phyloP scores from a whole-genome alignment of 2,888 invertebrate genomes.

The Drosophila parthenogenetica region DNA sequence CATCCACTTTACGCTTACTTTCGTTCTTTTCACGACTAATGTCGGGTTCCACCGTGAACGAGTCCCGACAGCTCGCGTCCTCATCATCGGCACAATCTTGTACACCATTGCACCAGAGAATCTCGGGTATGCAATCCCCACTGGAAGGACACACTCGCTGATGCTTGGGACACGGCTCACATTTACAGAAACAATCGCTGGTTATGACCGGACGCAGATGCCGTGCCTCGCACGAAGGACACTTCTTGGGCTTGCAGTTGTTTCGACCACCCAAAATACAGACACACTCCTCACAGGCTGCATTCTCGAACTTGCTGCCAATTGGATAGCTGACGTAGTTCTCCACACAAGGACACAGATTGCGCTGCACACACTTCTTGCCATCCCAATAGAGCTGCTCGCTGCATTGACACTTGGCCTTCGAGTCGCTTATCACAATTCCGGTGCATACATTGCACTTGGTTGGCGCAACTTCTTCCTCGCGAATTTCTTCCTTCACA shows the following conservation, averaged over 20 bases:
- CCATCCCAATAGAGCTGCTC: slow-evolving; percentile 90
- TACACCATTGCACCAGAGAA: slow-evolving; percentile 92
- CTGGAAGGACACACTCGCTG: slow-evolving; percentile 90
- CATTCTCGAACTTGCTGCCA: slow-evolving; percentile 89
- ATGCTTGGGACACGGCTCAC: slow-evolving; percentile 89
- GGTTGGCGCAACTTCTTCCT: slow-evolving; percentile 44
- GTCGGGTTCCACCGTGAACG: slow-evolving; percentile 67
- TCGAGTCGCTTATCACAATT: slow-evolving; percentile 45
- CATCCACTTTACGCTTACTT: slow-evolving; percentile 54
- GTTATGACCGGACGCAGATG: slow-evolving; percentile 87
- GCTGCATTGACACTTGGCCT: slow-evolving; percentile 86
- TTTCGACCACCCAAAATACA: slow-evolving; percentile 91
- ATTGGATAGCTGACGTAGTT: slow-evolving; percentile 91
- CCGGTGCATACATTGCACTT: slow-evolving; percentile 87
- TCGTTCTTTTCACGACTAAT: slow-evolving; percentile 73
- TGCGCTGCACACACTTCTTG: slow-evolving; percentile 88
- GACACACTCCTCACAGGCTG: slow-evolving; percentile 91
- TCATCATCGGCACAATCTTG: slow-evolving; percentile 94
- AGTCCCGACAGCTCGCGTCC: slow-evolving; percentile 86
- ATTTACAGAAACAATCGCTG: slow-evolving; percentile 91
- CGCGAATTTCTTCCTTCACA: slow-evolving; percentile 60
- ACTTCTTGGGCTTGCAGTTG: slow-evolving; percentile 89
- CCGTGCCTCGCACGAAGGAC: slow-evolving; percentile 87
- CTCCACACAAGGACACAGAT: slow-evolving; percentile 92
- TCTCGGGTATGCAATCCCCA: slow-evolving; percentile 89